These are phyloP conservation scores for Dasyurus viverrinus DNA, from an alignment of 2,113 vertebrate genomes.

Conservation along the genomic window DNA sequence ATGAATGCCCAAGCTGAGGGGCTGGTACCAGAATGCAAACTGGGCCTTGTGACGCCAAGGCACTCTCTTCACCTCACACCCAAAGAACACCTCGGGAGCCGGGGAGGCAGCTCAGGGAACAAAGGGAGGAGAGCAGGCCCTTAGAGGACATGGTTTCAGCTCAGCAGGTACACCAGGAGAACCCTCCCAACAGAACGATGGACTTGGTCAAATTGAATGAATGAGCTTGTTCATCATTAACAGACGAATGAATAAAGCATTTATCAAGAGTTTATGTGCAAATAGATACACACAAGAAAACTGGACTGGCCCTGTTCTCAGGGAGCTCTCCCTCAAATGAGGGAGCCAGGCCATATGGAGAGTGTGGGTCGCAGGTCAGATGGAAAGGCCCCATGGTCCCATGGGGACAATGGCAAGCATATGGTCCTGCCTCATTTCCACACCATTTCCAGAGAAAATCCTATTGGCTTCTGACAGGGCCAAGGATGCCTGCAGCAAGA, in stretches of 20 bases:
- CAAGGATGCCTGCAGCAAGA: background rate
- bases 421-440: background rate
- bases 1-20: background rate
- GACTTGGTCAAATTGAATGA: background rate
- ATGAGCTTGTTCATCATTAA: background rate
- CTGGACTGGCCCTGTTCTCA: background rate
- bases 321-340: background rate
- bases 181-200: slow-evolving; percentile 27
- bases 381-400: background rate
- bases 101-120: background rate
- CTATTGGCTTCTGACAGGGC: background rate
- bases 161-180: background rate
- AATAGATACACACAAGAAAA: background rate
- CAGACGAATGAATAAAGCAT: background rate
- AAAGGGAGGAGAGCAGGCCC: no score
- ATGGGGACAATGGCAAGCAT: background rate
- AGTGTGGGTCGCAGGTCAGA: background rate
- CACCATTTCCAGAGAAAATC: background rate
- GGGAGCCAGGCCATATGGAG: background rate
- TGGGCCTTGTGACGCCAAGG: background rate
- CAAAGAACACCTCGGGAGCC: background rate
- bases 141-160: background rate
- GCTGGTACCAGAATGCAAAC: background rate
- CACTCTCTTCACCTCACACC: background rate
- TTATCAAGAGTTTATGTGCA: background rate